Conservation (phyloP, 2,888 invertebrate genomes). For the Sabellastarte sp. region DNA sequence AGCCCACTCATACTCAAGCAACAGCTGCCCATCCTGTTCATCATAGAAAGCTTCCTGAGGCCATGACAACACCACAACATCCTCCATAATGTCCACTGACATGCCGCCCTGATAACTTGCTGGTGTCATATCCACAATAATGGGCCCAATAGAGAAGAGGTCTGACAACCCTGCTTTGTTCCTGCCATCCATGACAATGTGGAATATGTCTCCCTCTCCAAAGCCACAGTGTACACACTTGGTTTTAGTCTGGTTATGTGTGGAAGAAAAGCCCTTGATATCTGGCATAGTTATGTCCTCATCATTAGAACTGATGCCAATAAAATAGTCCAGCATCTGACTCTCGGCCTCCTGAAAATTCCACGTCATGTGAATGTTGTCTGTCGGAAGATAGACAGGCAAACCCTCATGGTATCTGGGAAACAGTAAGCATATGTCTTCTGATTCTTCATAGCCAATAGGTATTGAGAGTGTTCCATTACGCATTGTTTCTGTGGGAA, state of each 20-base stretch:
- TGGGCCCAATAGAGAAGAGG: background rate
- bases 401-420: background rate
- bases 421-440: no score
- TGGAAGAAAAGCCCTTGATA: background rate
- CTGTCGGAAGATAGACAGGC: background rate
- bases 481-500: no score
- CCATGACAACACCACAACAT: background rate
- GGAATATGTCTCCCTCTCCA: background rate
- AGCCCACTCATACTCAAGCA: background rate
- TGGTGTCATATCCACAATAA: background rate
- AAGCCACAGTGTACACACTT: slow-evolving; percentile 1
- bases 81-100: background rate
- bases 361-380: background rate
- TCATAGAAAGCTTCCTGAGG: background rate
- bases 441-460: no score
- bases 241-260: background rate
- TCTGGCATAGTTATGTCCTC: background rate
- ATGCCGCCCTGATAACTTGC: background rate
- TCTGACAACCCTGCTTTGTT: background rate
- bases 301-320: background rate
- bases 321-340: slow-evolving; percentile 1
- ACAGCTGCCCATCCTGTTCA: background rate
- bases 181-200: background rate
- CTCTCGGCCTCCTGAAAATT: background rate
- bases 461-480: no score